Evolutionary conservation across 2,113 vertebrate genomes (phyloP).

Genomic region (Notiomystis cincta): DNA sequence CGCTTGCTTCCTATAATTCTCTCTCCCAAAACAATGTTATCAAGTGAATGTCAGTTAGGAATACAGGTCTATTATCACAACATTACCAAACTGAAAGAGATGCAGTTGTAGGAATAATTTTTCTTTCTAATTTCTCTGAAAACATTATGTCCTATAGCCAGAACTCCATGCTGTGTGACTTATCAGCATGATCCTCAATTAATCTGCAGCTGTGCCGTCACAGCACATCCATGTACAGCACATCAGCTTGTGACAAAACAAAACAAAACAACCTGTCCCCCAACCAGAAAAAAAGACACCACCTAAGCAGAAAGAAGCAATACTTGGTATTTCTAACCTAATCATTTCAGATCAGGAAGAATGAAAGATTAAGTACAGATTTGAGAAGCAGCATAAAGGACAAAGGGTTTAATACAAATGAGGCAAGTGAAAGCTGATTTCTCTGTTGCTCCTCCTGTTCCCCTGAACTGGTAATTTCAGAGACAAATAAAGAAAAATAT

Average conservation of each 20-base stretch:
- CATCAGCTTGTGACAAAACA: neutral
- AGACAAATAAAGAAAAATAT: neutral
- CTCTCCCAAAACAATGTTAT: conserved; percentile 5
- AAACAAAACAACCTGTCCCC: neutral
- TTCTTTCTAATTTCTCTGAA: conserved; percentile 44
- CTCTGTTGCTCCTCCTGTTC: neutral
- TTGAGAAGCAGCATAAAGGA: neutral
- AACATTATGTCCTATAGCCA: conserved; percentile 10
- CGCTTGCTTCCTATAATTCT: neutral
- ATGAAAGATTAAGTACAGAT: neutral
- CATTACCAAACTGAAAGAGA: neutral
- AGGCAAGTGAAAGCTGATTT: neutral
- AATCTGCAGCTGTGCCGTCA: conserved; percentile 38
- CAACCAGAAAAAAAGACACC: neutral
- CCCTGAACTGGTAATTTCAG: neutral
- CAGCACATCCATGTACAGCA: neutral
- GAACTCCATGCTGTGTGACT: conserved; percentile 10
- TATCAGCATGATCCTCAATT: conserved; percentile 36
- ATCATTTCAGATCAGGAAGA: neutral
- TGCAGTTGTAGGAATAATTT: neutral
- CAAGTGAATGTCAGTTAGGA: conserved; percentile 17
- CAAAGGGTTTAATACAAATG: neutral
- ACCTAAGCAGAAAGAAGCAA: neutral
- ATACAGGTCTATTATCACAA: conserved; percentile 20
- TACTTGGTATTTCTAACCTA: neutral